Evolutionary conservation across 2,797 vertebrate genomes (phyloP).

Genomic region (Pipistrellus pygmaeus): DNA sequence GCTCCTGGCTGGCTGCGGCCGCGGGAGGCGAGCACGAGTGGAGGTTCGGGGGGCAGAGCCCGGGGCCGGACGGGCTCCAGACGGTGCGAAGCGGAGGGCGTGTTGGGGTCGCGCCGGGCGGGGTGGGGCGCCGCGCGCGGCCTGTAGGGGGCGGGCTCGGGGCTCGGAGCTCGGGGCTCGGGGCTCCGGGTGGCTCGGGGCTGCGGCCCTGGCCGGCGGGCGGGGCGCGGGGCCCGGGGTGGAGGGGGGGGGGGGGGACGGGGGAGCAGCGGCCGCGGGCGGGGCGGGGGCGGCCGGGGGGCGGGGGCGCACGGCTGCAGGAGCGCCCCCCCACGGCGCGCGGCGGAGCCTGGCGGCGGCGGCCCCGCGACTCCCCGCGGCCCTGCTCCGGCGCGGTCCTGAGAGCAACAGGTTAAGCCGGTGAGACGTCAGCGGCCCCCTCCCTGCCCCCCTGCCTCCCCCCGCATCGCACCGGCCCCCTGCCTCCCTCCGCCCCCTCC

Average conservation of each 20-base stretch:
- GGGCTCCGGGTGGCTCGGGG: not conserved
- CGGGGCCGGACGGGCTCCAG: not conserved
- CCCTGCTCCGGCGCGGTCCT: not conserved
- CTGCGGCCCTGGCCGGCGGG: not conserved
- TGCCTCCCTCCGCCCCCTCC: slow-evolving; percentile 67
- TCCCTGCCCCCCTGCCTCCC: slow-evolving; percentile 35
- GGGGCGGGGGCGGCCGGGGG: slow-evolving; percentile 37
- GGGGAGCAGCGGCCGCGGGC: not conserved
- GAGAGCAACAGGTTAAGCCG: slow-evolving; percentile 86
- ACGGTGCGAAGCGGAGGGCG: not conserved
- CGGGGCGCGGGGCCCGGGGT: slow-evolving; percentile 41
- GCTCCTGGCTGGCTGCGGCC: not conserved
- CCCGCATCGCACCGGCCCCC: not conserved
- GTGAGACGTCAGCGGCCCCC: slow-evolving; percentile 79
- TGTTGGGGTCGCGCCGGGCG: slow-evolving; percentile 34
- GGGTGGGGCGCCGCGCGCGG: not conserved
- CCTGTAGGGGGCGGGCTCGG: slow-evolving; percentile 77
- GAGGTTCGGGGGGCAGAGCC: not conserved
- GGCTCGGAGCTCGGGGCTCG: slow-evolving; percentile 46
- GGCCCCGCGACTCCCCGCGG: not conserved
- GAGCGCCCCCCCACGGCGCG: slow-evolving; percentile 48
- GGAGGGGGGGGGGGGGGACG: not conserved
- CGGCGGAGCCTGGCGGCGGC: slow-evolving; percentile 61
- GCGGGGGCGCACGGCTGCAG: slow-evolving; percentile 44
- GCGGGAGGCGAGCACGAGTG: slow-evolving; percentile 51